Evolutionary conservation across 1,140 invertebrate species (phyloP), one percentile per base, ranked within the genome.

Genomic region (Drosophila sucinea): DNA sequence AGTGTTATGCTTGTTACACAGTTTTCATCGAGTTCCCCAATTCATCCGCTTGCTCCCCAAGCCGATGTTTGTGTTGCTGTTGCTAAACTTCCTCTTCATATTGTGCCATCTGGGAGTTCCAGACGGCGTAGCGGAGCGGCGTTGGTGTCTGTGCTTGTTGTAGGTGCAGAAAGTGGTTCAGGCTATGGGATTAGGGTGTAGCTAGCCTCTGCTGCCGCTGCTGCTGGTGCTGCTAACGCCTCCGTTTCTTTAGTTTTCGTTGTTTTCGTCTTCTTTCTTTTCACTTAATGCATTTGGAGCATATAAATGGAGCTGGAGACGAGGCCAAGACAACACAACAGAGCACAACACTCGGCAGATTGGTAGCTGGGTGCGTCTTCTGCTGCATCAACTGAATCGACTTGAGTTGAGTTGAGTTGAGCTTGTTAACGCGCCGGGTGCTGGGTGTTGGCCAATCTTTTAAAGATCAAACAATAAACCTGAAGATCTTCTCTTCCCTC

Each of bases 251-350:
- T 44, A 44, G 17, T 44, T 44, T 44, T 44, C 17, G 41, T 44
- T 33, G 17, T 33, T 33, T 60, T 71, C 38, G 4, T 65, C 30
- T 73, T 2, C 40, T 8, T 57, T 30, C 41, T 70, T 35, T 47
- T 73, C 83, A 89, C 84, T 87, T 90, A 89, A 89, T 89, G 84
- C 81, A 89, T 89, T 90, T 89, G 84, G 84, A 89, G 84, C 84
- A 33, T 38, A 57, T 72, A 79, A 83, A 89, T 84, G 80, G 83
- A 87, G 73, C 77, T 79, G 56, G 44, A 51, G 44, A 51, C 44
- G 44, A 51, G 44, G 44, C 44, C 44, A 51, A 51, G 23, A 51
- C 44, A 51, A 47, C 44, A 47, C 47, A 47, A 27, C 17, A 51
- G 23, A 51, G 10, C 44, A 51, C 55, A 17, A 17, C 17, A 17